These are phyloP conservation scores for Trachelus iudaicus DNA, from an alignment of 2,888 invertebrate genomes.

Conservation along the genomic window DNA sequence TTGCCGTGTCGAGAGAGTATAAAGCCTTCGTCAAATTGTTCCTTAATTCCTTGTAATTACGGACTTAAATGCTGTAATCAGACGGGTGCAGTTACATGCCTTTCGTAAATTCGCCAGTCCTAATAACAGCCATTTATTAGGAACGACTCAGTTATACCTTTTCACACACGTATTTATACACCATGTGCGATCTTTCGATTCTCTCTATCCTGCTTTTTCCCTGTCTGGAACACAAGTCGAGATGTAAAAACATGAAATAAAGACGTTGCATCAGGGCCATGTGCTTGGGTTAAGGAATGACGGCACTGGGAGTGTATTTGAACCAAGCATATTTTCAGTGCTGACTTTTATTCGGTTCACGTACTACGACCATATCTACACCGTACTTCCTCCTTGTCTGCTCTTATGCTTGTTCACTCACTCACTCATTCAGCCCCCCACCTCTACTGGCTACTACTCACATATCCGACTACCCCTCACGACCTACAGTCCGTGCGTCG, in stretches of 20 bases:
- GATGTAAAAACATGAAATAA: conserved; percentile 39
- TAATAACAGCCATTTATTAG: background rate
- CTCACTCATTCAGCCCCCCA: background rate
- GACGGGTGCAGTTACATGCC: background rate
- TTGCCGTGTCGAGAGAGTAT: background rate
- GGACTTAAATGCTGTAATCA: background rate
- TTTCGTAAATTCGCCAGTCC: background rate
- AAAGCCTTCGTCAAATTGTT: background rate
- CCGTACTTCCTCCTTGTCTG: background rate
- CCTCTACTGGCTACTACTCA: background rate
- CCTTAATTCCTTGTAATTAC: background rate
- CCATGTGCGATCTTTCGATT: background rate
- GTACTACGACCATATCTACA: conserved; percentile 20
- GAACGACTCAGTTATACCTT: background rate
- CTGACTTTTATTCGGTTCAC: conserved; percentile 43
- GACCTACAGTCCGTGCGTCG: conserved; percentile 11
- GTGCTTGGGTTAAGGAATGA: background rate
- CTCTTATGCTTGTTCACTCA: conserved; percentile 5
- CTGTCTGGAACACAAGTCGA: background rate
- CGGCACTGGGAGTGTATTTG: conserved; percentile 12
- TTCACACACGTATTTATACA: background rate
- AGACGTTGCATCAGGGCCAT: conserved; percentile 27
- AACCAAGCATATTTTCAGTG: conserved; percentile 39
- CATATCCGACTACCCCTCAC: background rate
- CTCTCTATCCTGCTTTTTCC: background rate